Evolutionary conservation across 2,888 invertebrate species (phyloP).

Genomic region (Lordiphosa fenestrarum): DNA sequence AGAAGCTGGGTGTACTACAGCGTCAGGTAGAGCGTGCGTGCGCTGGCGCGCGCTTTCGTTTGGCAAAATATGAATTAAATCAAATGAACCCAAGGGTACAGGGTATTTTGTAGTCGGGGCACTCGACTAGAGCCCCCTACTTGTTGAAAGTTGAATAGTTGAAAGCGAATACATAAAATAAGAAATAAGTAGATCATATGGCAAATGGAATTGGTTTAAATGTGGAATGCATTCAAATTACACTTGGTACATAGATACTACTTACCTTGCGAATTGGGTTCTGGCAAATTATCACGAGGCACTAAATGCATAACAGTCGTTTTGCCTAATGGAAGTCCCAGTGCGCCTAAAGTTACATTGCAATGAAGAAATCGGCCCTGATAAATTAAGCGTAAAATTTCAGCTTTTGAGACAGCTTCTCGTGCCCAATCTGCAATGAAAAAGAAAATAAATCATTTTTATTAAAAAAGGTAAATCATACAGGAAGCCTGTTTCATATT

Average conservation of each 20-base stretch:
- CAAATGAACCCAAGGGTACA: too few relatives aligned
- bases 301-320: slow-evolving; percentile 99
- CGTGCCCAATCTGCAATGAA: slow-evolving; percentile 93
- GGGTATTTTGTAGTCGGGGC: too few relatives aligned
- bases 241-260: neutral
- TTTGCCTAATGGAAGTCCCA: slow-evolving; percentile 97
- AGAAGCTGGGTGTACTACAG: too few relatives aligned
- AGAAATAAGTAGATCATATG: neutral
- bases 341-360: slow-evolving; percentile 98
- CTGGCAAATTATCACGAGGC: slow-evolving; percentile 98
- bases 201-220: too few relatives aligned
- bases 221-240: too few relatives aligned
- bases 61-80: too few relatives aligned
- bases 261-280: slow-evolving; percentile 97
- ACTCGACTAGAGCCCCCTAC: too few relatives aligned
- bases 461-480: neutral
- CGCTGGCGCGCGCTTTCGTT: too few relatives aligned
- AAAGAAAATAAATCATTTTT: neutral
- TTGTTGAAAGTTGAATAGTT: too few relatives aligned
- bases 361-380: slow-evolving; percentile 99
- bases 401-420: slow-evolving; percentile 96
- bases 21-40: too few relatives aligned
- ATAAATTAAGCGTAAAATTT: slow-evolving; percentile 99
- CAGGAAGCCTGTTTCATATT: too few relatives aligned
- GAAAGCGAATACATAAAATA: too few relatives aligned